Evolutionary conservation across 1,140 invertebrate genomes (phyloP).

Genomic region (Drosophila melanica): DNA sequence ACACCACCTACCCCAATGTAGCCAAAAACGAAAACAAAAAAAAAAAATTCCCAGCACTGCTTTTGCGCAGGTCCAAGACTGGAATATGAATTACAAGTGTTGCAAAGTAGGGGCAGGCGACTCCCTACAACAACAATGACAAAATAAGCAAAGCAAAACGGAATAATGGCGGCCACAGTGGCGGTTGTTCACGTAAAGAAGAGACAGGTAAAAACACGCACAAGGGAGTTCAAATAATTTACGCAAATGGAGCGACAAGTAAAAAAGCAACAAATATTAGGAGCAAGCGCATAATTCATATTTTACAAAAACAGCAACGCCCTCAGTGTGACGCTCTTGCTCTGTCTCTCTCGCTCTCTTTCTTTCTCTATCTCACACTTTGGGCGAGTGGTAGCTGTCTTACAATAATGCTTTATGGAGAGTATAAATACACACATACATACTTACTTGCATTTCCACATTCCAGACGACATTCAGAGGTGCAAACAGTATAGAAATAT

Average conservation of each 20-base stretch:
- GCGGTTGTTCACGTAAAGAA: conserved; percentile 32
- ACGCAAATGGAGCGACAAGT: conserved; percentile 13
- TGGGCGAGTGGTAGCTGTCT: conserved; percentile 23
- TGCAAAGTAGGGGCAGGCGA: conserved; percentile 33
- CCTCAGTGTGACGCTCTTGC: conserved; percentile 23
- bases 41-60: conserved; percentile 52
- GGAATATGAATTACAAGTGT: conserved; percentile 72
- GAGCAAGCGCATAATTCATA: conserved; percentile 76
- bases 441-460: background rate
- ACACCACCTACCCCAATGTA: conserved; percentile 73
- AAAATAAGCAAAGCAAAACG: background rate
- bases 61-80: conserved; percentile 73
- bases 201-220: conserved; percentile 23
- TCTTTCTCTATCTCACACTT: background rate
- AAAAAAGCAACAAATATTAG: conserved; percentile 45
- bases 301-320: conserved; percentile 58
- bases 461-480: conserved; percentile 7
- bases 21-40: conserved; percentile 24
- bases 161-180: conserved; percentile 32
- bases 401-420: conserved; percentile 40
- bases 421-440: conserved; percentile 2
- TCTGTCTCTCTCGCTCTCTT: background rate
- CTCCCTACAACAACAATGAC: conserved; percentile 27
- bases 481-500: conserved; percentile 12
- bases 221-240: conserved; percentile 55